These are phyloP conservation scores for Dromiciops gliroides DNA, from an alignment of 2,113 vertebrate species.

Conservation along the genomic window DNA sequence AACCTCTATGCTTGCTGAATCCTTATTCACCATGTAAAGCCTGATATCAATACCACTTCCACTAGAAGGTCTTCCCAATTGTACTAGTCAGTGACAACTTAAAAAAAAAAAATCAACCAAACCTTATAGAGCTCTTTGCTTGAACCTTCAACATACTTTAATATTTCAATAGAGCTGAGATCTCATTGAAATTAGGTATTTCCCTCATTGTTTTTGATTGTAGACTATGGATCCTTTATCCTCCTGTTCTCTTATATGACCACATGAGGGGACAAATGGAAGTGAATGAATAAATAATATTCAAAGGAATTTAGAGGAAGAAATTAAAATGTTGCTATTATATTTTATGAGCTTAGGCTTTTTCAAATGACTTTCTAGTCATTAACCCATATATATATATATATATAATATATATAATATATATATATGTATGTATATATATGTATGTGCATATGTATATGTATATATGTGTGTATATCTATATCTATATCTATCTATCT, in stretches of 20 bases:
- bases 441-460: too few relatives aligned
- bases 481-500: too few relatives aligned
- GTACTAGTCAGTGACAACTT: not conserved
- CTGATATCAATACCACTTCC: not conserved
- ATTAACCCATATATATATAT: not conserved
- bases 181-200: not conserved
- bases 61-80: not conserved
- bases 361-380: not conserved
- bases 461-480: too few relatives aligned
- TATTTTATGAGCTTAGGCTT: not conserved
- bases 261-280: not conserved
- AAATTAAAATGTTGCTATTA: not conserved
- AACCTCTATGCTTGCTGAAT: not conserved
- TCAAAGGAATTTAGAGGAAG: not conserved
- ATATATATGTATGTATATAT: too few relatives aligned
- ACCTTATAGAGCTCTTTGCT: not conserved
- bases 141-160: not conserved
- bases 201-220: not conserved
- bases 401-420: too few relatives aligned
- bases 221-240: not conserved
- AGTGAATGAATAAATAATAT: not conserved
- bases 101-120: too few relatives aligned
- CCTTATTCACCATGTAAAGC: not conserved
- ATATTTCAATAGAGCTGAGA: not conserved
- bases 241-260: not conserved